phyloP scores from a whole-genome alignment of 2,888 invertebrate genomes.

The Noctua pronuba region DNA sequence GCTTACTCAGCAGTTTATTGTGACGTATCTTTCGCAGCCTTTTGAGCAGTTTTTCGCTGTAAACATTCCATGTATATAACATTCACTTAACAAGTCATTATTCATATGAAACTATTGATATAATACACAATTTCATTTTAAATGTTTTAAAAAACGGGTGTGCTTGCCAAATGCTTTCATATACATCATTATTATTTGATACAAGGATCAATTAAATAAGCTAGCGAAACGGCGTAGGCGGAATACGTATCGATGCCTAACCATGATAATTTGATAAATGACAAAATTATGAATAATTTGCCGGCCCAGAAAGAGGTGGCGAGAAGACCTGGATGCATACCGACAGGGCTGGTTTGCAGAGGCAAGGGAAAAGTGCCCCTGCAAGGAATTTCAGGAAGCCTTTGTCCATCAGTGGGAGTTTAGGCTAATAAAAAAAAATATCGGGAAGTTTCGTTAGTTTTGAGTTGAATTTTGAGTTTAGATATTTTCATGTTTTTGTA shows the following conservation, averaged over 20 bases:
- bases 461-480: neutral
- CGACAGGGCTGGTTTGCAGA: neutral
- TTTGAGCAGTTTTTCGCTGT: constrained; percentile 41
- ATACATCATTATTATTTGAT: neutral
- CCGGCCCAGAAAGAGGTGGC: neutral
- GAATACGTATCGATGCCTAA: neutral
- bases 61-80: constrained; percentile 27
- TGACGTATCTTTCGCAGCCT: constrained; percentile 19
- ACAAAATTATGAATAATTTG: neutral
- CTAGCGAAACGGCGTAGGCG: neutral
- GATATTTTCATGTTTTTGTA: neutral
- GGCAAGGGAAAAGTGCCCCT: neutral
- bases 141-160: constrained; percentile 6
- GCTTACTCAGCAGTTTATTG: constrained; percentile 29
- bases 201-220: neutral
- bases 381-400: neutral
- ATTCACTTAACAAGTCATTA: constrained; percentile 34
- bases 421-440: neutral
- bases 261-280: neutral
- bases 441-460: neutral
- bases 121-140: constrained; percentile 8
- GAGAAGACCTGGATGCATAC: neutral
- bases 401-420: neutral
- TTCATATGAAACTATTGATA: constrained; percentile 21
- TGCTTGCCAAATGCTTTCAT: neutral